These are phyloP conservation scores for Natrix natrix DNA, from an alignment of 2,797 vertebrate genomes.

Conservation along the genomic window DNA sequence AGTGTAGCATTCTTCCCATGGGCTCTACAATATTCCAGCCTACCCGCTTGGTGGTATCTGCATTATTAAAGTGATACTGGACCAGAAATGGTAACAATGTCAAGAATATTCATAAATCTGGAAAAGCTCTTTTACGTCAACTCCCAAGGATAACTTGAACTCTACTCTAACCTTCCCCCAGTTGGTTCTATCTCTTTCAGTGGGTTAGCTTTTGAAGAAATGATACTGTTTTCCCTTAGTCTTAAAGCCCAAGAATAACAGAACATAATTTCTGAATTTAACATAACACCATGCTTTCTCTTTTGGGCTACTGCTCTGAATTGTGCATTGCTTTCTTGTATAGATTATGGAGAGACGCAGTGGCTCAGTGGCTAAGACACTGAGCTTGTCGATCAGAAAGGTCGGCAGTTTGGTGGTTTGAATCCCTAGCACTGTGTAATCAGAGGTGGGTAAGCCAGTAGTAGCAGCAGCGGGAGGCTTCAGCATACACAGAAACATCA, in stretches of 20 bases:
- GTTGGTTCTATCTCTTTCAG: slow-evolving; percentile 2
- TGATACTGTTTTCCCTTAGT: not conserved
- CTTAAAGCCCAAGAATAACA: not conserved
- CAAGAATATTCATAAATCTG: not conserved
- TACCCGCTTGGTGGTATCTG: not conserved
- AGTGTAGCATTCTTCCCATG: not conserved
- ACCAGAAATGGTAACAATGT: not conserved
- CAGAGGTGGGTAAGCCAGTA: too few species aligned
- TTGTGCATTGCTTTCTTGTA: not conserved
- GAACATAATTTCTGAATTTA: not conserved
- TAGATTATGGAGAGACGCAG: not conserved
- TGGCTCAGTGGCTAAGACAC: too few species aligned
- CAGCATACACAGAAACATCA: too few species aligned
- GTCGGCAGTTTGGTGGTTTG: too few species aligned
- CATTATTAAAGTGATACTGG: not conserved
- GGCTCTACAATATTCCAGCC: not conserved
- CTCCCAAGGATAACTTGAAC: not conserved
- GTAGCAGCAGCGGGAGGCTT: too few species aligned
- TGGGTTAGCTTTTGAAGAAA: not conserved
- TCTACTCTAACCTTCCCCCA: not conserved
- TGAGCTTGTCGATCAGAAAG: too few species aligned
- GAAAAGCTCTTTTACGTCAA: not conserved
- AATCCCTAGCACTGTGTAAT: too few species aligned
- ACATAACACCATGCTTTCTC: not conserved
- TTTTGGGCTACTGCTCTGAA: not conserved